Evolutionary conservation across 2,888 invertebrate species (phyloP).

Genomic region (Drosophila mimica): DNA sequence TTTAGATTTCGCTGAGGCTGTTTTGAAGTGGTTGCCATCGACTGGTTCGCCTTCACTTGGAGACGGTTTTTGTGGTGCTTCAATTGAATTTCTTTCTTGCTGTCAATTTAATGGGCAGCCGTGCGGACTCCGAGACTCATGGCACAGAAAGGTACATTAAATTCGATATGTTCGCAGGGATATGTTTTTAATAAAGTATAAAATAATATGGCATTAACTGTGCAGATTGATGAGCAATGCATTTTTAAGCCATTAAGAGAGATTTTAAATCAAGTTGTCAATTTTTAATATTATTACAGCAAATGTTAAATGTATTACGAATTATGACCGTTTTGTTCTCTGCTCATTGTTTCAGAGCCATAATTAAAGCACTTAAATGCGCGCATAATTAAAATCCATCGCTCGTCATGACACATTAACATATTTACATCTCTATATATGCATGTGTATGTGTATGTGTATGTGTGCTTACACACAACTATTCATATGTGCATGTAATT

Average conservation of each 20-base stretch:
- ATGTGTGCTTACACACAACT: too few species aligned
- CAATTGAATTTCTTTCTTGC: slow-evolving; percentile 19
- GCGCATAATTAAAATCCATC: slow-evolving; percentile 60
- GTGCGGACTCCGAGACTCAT: too few species aligned
- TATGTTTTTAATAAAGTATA: background rate
- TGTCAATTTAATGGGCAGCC: slow-evolving; percentile 1
- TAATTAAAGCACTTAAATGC: slow-evolving; percentile 56
- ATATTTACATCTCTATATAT: slow-evolving; percentile 24
- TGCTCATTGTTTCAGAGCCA: slow-evolving; percentile 32
- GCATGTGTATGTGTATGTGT: slow-evolving; percentile 19
- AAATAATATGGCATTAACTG: slow-evolving; percentile 1
- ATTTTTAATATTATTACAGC: slow-evolving; percentile 19
- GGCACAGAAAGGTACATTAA: slow-evolving; percentile 1
- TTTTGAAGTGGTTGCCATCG: slow-evolving; percentile 38
- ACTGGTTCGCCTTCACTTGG: slow-evolving; percentile 12
- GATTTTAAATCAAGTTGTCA: slow-evolving; percentile 3
- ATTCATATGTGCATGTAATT: slow-evolving; percentile 19
- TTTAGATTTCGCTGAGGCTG: slow-evolving; percentile 40
- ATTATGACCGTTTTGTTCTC: background rate
- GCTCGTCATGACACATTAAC: slow-evolving; percentile 47
- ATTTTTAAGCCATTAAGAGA: slow-evolving; percentile 2
- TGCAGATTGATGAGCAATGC: background rate
- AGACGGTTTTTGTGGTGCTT: slow-evolving; percentile 45
- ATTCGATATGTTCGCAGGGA: background rate
- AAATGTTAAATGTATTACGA: slow-evolving; percentile 10